Conservation (phyloP, 2,888 invertebrate genomes). For the Zootermopsis nevadensis region DNA sequence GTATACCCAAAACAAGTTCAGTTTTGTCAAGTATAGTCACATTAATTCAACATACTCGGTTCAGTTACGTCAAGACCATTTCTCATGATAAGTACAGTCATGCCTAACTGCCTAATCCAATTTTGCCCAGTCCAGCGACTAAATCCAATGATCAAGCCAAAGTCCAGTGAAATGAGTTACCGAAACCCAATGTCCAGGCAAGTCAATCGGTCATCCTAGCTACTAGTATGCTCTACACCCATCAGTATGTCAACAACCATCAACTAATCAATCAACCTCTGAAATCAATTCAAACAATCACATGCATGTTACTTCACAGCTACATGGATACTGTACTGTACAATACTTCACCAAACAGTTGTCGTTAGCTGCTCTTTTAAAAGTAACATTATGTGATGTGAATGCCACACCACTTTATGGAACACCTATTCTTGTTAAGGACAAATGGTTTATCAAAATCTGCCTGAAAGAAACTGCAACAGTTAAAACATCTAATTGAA, state of each 20-base stretch:
- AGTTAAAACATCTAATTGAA: slow-evolving; percentile 46
- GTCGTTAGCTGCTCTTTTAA: slow-evolving; percentile 30
- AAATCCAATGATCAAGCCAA: too few relatives aligned
- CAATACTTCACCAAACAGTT: slow-evolving; percentile 28
- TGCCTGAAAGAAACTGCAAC: slow-evolving; percentile 52
- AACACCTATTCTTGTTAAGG: slow-evolving; percentile 52
- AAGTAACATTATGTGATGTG: slow-evolving; percentile 25
- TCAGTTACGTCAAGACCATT: too few relatives aligned
- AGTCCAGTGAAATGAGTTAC: too few relatives aligned
- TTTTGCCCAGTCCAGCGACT: too few relatives aligned
- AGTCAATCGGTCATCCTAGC: not conserved
- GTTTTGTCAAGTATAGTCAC: too few relatives aligned
- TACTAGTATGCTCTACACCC: not conserved
- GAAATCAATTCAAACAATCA: not conserved
- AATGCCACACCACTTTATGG: slow-evolving; percentile 53
- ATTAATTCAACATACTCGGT: too few relatives aligned
- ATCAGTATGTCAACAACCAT: slow-evolving; percentile 8
- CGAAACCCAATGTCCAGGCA: too few relatives aligned
- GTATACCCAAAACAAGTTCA: too few relatives aligned
- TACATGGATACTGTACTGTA: slow-evolving; percentile 31
- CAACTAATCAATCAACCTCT: not conserved
- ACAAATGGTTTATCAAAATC: slow-evolving; percentile 43
- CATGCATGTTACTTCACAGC: slow-evolving; percentile 27
- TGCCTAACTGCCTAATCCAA: too few relatives aligned
- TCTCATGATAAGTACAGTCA: too few relatives aligned